These are phyloP conservation scores for Erpornis zantholeuca DNA, from an alignment of 2,113 vertebrate species.

Conservation along the genomic window DNA sequence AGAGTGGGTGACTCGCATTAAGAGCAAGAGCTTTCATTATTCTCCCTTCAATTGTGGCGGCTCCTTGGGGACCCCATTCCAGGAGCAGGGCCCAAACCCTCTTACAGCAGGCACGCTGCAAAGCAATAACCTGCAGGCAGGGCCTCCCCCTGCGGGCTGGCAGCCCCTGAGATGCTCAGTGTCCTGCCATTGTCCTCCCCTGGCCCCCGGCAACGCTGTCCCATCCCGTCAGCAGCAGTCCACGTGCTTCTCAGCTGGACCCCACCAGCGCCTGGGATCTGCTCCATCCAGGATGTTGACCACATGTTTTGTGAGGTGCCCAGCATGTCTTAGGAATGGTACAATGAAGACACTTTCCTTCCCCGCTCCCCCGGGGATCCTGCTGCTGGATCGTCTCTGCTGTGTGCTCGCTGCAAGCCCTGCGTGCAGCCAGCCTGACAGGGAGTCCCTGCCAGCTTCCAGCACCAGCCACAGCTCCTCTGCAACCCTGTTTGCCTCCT, in stretches of 20 bases:
- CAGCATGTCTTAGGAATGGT: neutral
- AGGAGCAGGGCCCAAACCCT: conserved; percentile 6
- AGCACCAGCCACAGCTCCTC: neutral
- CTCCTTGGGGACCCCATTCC: conserved; percentile 5
- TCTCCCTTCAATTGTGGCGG: conserved; percentile 1
- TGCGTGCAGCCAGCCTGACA: neutral
- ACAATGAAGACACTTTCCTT: conserved; percentile 44
- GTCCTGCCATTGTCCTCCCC: conserved; percentile 34
- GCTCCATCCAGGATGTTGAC: neutral
- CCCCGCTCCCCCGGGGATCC: neutral
- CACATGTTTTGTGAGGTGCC: conserved; percentile 28
- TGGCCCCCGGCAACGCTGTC: neutral
- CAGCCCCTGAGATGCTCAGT: neutral
- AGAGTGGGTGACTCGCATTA: conserved; percentile 20
- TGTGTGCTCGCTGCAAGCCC: neutral
- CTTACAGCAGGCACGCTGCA: neutral
- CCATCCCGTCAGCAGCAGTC: neutral
- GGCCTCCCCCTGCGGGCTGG: neutral
- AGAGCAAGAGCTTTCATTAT: conserved; percentile 46
- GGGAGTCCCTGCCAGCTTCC: neutral
- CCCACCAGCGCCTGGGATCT: neutral
- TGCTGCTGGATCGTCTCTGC: neutral
- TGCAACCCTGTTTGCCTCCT: neutral
- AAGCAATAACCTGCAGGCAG: neutral
- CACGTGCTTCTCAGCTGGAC: conserved; percentile 36